These are phyloP conservation scores for Microplitis mediator DNA, from an alignment of 1,140 invertebrate genomes.

Conservation along the genomic window DNA sequence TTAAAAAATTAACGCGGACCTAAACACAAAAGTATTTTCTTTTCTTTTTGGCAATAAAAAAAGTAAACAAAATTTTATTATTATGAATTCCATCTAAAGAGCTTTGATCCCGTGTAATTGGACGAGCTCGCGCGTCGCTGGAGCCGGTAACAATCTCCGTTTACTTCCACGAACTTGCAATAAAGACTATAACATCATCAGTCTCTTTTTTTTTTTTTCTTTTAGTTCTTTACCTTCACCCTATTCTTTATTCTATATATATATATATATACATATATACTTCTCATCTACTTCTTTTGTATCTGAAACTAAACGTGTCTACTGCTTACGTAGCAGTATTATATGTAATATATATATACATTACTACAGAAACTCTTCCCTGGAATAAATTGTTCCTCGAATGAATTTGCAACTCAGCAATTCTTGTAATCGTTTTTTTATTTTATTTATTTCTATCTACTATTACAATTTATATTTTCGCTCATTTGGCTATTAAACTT, in stretches of 20 bases:
- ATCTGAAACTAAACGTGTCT: neutral
- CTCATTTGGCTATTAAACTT: neutral
- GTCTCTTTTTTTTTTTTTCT: neutral
- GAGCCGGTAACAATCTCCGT: conserved; percentile 16
- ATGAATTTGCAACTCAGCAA: conserved; percentile 14
- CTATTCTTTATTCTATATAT: too few species aligned
- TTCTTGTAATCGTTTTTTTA: conserved; percentile 13
- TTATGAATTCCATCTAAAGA: neutral
- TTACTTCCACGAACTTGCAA: conserved; percentile 14
- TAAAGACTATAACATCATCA: neutral
- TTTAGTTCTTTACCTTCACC: neutral
- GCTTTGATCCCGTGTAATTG: conserved; percentile 29
- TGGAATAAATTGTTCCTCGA: conserved; percentile 15
- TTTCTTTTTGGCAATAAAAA: too few species aligned
- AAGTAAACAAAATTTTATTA: too few species aligned
- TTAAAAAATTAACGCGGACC: too few species aligned
- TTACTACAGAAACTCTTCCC: neutral
- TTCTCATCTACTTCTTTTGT: neutral
- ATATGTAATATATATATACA: neutral
- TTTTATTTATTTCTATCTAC: neutral
- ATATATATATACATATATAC: neutral
- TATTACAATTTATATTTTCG: neutral
- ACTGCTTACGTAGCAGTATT: conserved; percentile 8
- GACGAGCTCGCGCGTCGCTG: conserved; percentile 9
- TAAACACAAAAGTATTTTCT: too few species aligned